phyloP scores from a whole-genome alignment of 2,113 vertebrate genomes.

The Eudyptes chrysolophus region DNA sequence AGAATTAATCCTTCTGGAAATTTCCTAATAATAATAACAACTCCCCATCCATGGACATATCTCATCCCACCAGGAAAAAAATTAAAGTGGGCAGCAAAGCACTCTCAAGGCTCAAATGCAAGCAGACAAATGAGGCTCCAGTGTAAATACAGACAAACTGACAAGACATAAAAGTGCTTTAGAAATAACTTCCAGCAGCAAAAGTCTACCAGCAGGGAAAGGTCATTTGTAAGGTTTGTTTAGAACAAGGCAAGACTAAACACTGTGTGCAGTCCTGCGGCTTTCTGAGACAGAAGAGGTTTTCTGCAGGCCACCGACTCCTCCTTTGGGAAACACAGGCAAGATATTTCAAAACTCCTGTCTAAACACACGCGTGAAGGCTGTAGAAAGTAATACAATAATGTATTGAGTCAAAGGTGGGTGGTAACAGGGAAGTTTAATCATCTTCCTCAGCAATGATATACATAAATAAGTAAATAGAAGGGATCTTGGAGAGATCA shows the following conservation, averaged over 20 bases:
- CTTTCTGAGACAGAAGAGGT: neutral
- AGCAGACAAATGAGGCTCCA: neutral
- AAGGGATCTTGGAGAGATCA: neutral
- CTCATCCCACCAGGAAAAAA: neutral
- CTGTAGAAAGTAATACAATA: neutral
- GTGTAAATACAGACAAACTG: neutral
- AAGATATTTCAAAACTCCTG: neutral
- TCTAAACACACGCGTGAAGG: neutral
- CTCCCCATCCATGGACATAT: neutral
- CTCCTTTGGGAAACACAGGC: neutral
- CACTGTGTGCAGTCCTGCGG: neutral
- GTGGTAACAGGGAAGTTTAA: neutral
- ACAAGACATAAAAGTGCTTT: neutral
- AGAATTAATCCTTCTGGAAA: neutral
- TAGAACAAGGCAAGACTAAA: neutral
- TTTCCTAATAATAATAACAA: neutral
- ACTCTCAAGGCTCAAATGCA: neutral
- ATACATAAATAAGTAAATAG: neutral
- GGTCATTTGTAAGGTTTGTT: neutral
- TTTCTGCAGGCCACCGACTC: neutral
- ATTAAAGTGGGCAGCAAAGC: neutral
- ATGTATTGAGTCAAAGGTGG: neutral
- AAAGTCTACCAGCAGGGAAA: neutral
- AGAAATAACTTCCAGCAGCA: neutral
- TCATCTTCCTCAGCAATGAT: neutral